These are phyloP conservation scores for Neoscelio sp. DNA, from an alignment of 2,888 invertebrate genomes.

Conservation along the genomic window DNA sequence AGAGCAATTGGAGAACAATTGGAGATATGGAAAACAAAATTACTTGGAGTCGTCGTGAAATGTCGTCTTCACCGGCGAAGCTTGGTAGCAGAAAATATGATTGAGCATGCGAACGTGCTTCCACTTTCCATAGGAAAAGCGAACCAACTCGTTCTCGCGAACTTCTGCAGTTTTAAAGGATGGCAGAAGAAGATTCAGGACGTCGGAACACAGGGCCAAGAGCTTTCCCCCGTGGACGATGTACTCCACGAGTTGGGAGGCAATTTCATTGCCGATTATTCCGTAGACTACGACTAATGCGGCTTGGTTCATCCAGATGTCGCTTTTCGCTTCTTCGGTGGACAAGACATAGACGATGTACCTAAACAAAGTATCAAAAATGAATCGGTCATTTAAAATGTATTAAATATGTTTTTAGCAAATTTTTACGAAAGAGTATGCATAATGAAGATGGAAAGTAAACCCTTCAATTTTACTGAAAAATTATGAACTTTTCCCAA, in stretches of 20 bases:
- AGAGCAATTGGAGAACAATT: too few relatives aligned
- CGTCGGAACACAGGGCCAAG: constrained; percentile 91
- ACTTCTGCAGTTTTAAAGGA: constrained; percentile 94
- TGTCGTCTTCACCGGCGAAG: constrained; percentile 92
- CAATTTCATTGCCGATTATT: constrained; percentile 87
- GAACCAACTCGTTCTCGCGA: constrained; percentile 92
- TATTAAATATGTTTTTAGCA: too few relatives aligned
- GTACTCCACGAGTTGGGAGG: constrained; percentile 88
- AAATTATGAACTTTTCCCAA: too few relatives aligned
- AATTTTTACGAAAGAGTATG: too few relatives aligned
- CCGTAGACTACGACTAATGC: constrained; percentile 92
- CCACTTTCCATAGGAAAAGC: constrained; percentile 93
- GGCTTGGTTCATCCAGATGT: constrained; percentile 87
- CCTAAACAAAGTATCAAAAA: too few relatives aligned
- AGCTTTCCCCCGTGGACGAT: constrained; percentile 90
- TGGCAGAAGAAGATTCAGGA: constrained; percentile 90
- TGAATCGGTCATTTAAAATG: too few relatives aligned
- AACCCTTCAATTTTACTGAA: too few relatives aligned
- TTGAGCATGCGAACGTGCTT: constrained; percentile 93
- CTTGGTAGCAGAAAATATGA: constrained; percentile 94
- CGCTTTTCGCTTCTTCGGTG: constrained; percentile 81
- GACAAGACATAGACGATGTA: constrained; percentile 83
- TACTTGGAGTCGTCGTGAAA: constrained; percentile 87
- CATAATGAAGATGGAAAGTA: too few relatives aligned
- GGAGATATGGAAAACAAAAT: too few relatives aligned